phyloP scores from a whole-genome alignment of 2,888 invertebrate species.

The Ferrisia virgata region DNA sequence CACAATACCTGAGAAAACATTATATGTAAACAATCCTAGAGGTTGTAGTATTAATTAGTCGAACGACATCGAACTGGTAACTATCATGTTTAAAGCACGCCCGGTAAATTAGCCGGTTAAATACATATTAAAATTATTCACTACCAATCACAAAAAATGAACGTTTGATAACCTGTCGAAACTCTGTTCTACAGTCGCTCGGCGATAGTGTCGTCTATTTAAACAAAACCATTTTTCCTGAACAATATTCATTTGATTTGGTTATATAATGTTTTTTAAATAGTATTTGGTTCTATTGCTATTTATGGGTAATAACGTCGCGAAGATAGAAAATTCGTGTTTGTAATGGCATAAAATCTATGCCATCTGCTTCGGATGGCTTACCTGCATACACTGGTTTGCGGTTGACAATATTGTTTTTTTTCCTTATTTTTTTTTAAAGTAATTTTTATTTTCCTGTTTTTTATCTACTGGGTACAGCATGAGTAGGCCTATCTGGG shows the following conservation, averaged over 20 bases:
- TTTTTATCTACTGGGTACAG: background rate
- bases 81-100: constrained; percentile 13
- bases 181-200: background rate
- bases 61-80: background rate
- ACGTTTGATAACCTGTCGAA: constrained; percentile 6
- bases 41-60: constrained; percentile 17
- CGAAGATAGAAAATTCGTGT: constrained; percentile 38
- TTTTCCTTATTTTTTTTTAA: constrained; percentile 12
- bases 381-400: constrained; percentile 23
- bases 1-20: constrained; percentile 38
- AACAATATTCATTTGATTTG: constrained; percentile 38
- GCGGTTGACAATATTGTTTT: background rate
- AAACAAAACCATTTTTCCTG: constrained; percentile 40
- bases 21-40: background rate
- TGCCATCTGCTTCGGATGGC: constrained; percentile 42
- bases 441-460: background rate
- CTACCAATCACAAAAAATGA: background rate
- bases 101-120: background rate
- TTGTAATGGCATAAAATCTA: constrained; percentile 41
- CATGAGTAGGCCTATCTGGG: background rate
- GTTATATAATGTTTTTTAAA: constrained; percentile 33
- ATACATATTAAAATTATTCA: constrained; percentile 12
- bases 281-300: background rate
- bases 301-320: constrained; percentile 18
- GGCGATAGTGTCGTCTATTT: constrained; percentile 2